Base-by-base conservation (phyloP, 2,113 vertebrate genomes). In the Equus quagga region DNA sequence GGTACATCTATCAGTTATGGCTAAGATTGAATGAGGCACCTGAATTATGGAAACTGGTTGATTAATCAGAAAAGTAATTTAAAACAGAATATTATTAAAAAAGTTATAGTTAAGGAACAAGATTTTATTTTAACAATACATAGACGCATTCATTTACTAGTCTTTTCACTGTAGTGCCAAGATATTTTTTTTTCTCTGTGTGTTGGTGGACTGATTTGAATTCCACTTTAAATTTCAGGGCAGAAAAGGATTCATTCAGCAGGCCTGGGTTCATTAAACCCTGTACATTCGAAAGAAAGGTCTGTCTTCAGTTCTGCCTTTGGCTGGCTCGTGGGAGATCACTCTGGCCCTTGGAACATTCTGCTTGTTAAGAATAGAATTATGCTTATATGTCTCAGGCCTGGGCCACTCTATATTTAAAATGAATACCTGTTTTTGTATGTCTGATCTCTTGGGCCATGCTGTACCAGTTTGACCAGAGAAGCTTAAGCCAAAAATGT, bases 11-110 rank as follows among this genome's bases (percentile, higher is more conserved):
- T 58, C 17, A 95, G 19, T 84, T 41, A 31, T 24, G 23, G 36
- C 49, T 91, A 41, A 7, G 67, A 79, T 70, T 49, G 28, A 91
- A 41, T 18, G 17, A 85, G 15, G 5, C 13, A 56, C 4, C 21
- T 51, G 28, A 44, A 51, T 97, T 44, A 86, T 1, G 8, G 26
- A 93, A 93, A 91, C 12, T 51, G 58, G 6, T 24, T 58, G 69
- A n/a, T 75, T 72, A 64, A 54, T 44, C 56, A 95, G 78, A 79
- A 91, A 80, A 72, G 8, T 44, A 70, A 75, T 46, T 95, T 93
- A 41, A 95, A 92, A 18, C 3, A 26, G 2, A 31, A 19, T 94
- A 69, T n/a, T 88, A 31, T 46, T 80, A 46, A 8, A 60, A 90
- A 90, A 31, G 13, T 51, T 67, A 54, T 26, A 89, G 49, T 72